These are phyloP conservation scores for Xenopus petersii DNA, from an alignment of 2,797 vertebrate genomes.

Conservation along the genomic window DNA sequence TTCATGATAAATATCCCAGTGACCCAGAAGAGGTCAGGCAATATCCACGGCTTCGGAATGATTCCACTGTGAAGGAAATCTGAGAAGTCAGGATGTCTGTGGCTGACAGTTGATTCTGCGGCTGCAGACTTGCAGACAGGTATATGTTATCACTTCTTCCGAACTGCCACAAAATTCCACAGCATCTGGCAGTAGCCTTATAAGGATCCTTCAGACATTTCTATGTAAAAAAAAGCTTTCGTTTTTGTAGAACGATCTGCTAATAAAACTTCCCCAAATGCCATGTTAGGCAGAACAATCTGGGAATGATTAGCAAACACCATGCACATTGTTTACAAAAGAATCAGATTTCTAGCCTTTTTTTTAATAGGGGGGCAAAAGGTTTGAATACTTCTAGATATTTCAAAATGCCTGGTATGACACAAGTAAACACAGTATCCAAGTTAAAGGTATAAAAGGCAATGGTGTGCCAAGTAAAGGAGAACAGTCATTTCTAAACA, in stretches of 20 bases:
- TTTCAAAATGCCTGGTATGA: not conserved
- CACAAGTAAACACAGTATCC: slow-evolving; percentile 50
- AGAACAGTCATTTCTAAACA: not conserved
- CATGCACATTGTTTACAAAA: slow-evolving; percentile 67
- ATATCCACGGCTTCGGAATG: slow-evolving; percentile 3
- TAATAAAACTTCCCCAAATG: slow-evolving; percentile 62
- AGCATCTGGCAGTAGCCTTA: slow-evolving; percentile 34
- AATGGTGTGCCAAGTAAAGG: slow-evolving; percentile 15
- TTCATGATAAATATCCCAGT: slow-evolving; percentile 6
- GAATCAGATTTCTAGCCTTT: slow-evolving; percentile 67
- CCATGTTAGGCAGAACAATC: slow-evolving; percentile 64
- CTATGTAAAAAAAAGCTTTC: slow-evolving; percentile 56
- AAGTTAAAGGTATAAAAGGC: slow-evolving; percentile 66
- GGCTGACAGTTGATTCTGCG: slow-evolving; percentile 23
- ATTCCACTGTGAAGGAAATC: not conserved
- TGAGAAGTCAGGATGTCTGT: slow-evolving; percentile 23
- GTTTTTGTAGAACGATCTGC: slow-evolving; percentile 54
- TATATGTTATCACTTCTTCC: slow-evolving; percentile 40
- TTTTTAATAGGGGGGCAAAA: slow-evolving; percentile 59
- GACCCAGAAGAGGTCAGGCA: not conserved
- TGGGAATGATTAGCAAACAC: slow-evolving; percentile 73
- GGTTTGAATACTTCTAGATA: slow-evolving; percentile 48
- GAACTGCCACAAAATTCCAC: slow-evolving; percentile 28
- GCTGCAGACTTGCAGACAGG: slow-evolving; percentile 42
- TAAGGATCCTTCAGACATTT: slow-evolving; percentile 52